phyloP scores from a whole-genome alignment of 2,113 vertebrate species.

The Lasiurus borealis region DNA sequence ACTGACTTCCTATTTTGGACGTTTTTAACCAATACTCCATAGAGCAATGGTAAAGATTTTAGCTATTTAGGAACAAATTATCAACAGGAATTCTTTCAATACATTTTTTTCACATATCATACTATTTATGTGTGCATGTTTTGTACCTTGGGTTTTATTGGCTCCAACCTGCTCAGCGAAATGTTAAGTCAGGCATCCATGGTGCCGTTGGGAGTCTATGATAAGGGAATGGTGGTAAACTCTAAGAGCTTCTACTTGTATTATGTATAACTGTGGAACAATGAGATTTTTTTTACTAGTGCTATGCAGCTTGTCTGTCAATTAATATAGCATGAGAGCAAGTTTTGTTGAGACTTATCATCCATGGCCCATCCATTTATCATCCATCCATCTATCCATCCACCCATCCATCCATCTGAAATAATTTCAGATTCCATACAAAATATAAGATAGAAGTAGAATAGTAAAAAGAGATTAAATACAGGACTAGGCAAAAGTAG shows the following conservation, averaged over 20 bases:
- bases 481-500: background rate
- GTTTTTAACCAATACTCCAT: background rate
- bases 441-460: background rate
- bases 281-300: background rate
- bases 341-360: background rate
- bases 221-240: background rate
- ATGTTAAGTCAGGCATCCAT: background rate
- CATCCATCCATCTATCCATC: background rate
- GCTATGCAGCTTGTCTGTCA: background rate
- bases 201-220: background rate
- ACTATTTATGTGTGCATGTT: background rate
- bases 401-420: background rate
- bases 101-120: background rate
- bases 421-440: background rate
- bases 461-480: background rate
- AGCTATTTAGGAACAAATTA: background rate
- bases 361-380: background rate
- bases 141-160: background rate
- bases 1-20: conserved; percentile 21
- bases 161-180: background rate
- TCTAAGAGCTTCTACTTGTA: background rate
- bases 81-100: background rate
- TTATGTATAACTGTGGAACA: background rate
- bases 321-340: background rate
- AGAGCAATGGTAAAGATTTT: background rate